Base-by-base conservation (phyloP, 2,797 vertebrate species). In the Rhinoraja longicauda region DNA sequence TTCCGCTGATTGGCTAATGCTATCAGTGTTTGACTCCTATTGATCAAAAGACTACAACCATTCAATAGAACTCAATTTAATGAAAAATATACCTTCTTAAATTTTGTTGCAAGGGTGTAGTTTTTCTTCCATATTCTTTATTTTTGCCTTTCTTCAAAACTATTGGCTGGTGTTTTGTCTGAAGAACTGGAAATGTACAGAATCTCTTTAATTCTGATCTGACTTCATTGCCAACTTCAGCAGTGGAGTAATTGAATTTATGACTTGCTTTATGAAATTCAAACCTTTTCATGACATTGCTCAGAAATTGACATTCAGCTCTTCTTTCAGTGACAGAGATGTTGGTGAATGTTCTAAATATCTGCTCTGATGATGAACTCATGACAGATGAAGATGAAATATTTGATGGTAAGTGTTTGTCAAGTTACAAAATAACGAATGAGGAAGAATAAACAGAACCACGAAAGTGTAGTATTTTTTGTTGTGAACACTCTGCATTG, bases 301-400 rank as follows among this genome's bases (percentile, higher is more conserved):
- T 73, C 39, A 29, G 4, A 72, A 91, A 53, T 92, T 67, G 75
- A 45, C 36, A 75, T 72, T 75, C 29, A 26, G 13, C 29, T 45
- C 24, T 75, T 75, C 10, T 75, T 94, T 75, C 95, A 99, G 99
- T 99, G 95, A 99, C 99, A 93, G 99, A 99, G 95, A 99, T 99
- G 99, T 97, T 99, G 96, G 99, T 99, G 93, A 99, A 99, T 0
- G 98, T 99, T 94, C 96, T 99, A 95, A 99, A 98, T 95, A 99
- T 99, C 96, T 99, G 99, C 96, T 99, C 98, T 12, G 99, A 99
- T 86, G 99, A 99, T 94, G 99, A 99, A 94, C 95, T 99, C 62
- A 98, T 98, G 94, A 98, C 98, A 70, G 99, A 99, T 93, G 99
- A 98, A 95, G 99, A 99, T 45, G 98, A 99, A 70, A 92, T 92